These are phyloP conservation scores for Perca flavescens DNA, from an alignment of 2,113 vertebrate species.

Conservation along the genomic window DNA sequence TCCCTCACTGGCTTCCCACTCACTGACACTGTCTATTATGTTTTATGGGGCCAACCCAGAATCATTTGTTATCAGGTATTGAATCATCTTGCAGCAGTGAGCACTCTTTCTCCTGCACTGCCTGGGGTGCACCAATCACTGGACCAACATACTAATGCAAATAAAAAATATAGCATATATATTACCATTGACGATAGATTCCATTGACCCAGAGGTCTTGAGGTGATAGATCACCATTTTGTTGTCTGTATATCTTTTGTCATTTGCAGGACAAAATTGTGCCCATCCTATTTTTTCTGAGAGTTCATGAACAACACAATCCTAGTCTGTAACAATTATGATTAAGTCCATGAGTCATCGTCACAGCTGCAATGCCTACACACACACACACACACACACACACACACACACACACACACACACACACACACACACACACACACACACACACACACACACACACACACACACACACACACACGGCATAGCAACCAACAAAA, in stretches of 20 bases:
- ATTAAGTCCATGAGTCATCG: neutral
- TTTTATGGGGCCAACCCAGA: neutral
- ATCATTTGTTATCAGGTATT: neutral
- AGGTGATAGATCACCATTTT: neutral
- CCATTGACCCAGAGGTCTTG: neutral
- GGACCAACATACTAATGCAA: neutral
- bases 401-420: too few relatives aligned
- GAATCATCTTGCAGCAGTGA: neutral
- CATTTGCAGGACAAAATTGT: neutral
- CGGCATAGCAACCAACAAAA: neutral
- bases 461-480: too few relatives aligned
- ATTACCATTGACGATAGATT: too few relatives aligned
- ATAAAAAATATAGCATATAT: neutral
- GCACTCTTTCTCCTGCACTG: neutral
- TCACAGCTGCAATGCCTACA: neutral
- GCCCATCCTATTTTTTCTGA: neutral
- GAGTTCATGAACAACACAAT: neutral
- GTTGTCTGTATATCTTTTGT: neutral
- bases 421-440: too few relatives aligned
- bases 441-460: too few relatives aligned
- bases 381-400: neutral
- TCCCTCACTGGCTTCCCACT: neutral
- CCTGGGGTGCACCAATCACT: neutral
- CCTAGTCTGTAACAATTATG: neutral
- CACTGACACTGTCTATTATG: neutral